A percentile compares a stretch with the other conserved stretches of the same genome.
phyloP scores from a whole-genome alignment of 1,140 invertebrate species.

The Acromyrmex heyeri region DNA sequence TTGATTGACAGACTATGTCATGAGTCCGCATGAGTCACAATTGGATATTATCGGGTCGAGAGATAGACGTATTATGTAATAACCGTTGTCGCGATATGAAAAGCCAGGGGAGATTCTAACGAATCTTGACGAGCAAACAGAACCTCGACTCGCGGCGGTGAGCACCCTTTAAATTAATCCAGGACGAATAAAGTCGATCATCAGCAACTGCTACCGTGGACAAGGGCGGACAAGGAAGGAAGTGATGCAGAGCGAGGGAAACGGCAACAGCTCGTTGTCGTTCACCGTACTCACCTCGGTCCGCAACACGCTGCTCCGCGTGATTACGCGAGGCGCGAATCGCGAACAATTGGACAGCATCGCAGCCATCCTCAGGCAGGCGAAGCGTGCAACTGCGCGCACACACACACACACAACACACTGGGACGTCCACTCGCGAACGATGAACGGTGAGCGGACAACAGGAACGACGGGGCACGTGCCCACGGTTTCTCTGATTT shows the following conservation, averaged over 20 bases:
- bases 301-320: conserved; percentile 81
- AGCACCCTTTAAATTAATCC: neutral
- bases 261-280: too few species aligned
- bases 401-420: conserved; percentile 4
- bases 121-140: neutral
- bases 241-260: too few species aligned
- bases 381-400: conserved; percentile 30
- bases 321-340: conserved; percentile 81
- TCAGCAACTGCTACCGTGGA: neutral
- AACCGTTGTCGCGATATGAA: conserved; percentile 48
- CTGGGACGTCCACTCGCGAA: conserved; percentile 63
- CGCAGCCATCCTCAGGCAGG: conserved; percentile 80
- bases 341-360: conserved; percentile 85
- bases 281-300: conserved; percentile 78
- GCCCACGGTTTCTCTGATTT: neutral
- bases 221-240: neutral
- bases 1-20: conserved; percentile 24
- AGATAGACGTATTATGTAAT: conserved; percentile 66
- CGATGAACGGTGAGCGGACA: neutral
- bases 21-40: neutral
- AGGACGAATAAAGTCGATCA: neutral
- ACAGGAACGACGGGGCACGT: conserved; percentile 17
- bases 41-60: neutral
- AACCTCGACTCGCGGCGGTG: neutral
- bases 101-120: neutral